These are phyloP conservation scores for Pollenia labialis DNA, from an alignment of 2,888 invertebrate genomes.

Conservation along the genomic window DNA sequence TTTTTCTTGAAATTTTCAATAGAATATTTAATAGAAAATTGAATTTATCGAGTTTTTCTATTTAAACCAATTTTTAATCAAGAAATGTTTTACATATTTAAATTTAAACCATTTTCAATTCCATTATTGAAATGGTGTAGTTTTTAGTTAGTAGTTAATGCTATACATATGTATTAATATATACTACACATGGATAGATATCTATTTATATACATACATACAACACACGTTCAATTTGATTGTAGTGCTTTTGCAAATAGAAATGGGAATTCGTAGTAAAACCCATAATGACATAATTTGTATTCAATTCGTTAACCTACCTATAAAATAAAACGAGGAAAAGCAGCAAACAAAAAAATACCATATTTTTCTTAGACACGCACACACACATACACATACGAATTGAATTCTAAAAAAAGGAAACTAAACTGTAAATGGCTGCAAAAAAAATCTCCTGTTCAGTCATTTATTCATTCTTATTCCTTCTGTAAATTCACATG, in stretches of 20 bases:
- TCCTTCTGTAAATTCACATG: constrained; percentile 19
- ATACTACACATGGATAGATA: neutral
- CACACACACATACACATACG: neutral
- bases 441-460: constrained; percentile 7
- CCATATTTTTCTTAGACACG: neutral
- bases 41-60: no score
- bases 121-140: constrained; percentile 4
- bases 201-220: neutral
- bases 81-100: no score
- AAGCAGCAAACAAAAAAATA: constrained; percentile 12
- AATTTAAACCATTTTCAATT: neutral
- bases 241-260: constrained; percentile 48
- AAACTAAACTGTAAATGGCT: constrained; percentile 54
- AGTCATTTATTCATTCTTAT: neutral
- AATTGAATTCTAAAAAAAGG: constrained; percentile 17
- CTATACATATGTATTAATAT: neutral
- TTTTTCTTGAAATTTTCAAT: no score
- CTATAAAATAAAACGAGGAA: constrained; percentile 58
- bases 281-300: constrained; percentile 83
- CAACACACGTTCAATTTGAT: neutral
- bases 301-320: constrained; percentile 79
- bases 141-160: neutral
- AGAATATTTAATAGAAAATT: no score
- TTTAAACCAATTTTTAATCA: no score
- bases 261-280: constrained; percentile 61